Conservation (phyloP, 1,140 invertebrate genomes). For the Tetramorium alpestre region DNA sequence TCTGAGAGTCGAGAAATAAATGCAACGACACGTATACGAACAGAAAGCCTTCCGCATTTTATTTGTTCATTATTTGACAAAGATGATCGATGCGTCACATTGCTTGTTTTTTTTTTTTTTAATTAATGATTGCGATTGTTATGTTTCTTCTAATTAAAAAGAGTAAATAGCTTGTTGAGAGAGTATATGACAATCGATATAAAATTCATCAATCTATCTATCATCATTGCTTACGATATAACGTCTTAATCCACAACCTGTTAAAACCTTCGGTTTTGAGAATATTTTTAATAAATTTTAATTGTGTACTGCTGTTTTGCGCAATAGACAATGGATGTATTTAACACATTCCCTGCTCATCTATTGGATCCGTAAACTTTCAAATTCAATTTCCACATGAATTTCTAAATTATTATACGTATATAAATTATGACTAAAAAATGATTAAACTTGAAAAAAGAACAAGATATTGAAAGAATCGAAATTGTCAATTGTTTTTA, state of each 20-base stretch:
- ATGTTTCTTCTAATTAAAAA: background rate
- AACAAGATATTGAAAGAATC: too few species aligned
- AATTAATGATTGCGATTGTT: background rate
- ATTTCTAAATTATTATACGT: background rate
- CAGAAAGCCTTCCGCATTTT: background rate
- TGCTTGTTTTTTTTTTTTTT: constrained; percentile 5
- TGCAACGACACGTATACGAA: constrained; percentile 9
- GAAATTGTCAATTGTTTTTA: background rate
- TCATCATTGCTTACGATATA: background rate
- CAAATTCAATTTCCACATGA: background rate
- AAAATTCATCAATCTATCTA: constrained; percentile 23
- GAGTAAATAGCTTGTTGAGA: background rate
- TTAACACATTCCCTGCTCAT: background rate
- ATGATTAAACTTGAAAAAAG: background rate
- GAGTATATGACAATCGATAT: constrained; percentile 3
- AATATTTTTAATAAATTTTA: constrained; percentile 31
- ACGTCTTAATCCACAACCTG: constrained; percentile 6
- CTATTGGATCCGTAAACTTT: background rate
- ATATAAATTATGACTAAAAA: too few species aligned
- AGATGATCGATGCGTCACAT: constrained; percentile 5
- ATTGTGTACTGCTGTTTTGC: background rate
- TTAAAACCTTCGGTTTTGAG: background rate
- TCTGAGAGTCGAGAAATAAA: background rate
- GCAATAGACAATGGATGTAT: background rate
- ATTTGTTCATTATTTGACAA: constrained; percentile 22